Base-by-base conservation (phyloP, 2,797 vertebrate species). In the Hafferia zeledoni region DNA sequence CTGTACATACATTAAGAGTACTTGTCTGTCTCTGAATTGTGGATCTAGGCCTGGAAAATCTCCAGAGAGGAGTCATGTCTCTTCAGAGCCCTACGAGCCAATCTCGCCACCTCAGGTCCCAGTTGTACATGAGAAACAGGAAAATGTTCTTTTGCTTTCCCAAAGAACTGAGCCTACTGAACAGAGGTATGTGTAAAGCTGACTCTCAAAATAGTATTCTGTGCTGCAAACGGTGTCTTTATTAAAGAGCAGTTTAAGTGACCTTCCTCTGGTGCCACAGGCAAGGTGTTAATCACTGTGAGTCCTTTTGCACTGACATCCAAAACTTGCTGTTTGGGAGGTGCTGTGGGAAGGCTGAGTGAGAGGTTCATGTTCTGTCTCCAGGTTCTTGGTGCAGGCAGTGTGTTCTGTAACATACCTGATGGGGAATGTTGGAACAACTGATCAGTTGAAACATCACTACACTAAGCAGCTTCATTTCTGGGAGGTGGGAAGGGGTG, bases 81-180 rank as follows among this genome's bases (percentile, higher is more conserved):
- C 97, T n/a, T 97, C 99, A 87, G 99, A 99, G 87, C 98, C 98
- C 94, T 99, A 99, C 23, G 99, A 99, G 97, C 99, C 99, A 79
- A 99, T 99, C 96, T 99, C 99, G 0, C 99, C 99, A 22, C 99
- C 99, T 65, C 99, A 99, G 96, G 98, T 97, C 94, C 99, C 99
- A 4, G 98, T 98, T 65, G 96, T 97, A 89, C 98, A 99, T 56
- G 98, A 99, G 95, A 99, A 99, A 93, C 99, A 98, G 93, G 99
- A 99, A 70, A 97, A 95, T 53, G 94, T 98, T 57, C 96, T 98
- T 78, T 96, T 98, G 47, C 97, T 98, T 82, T 95, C 98, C 53
- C 99, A 99, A 96, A 98, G 99, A 97, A 75, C 98, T 16, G 99
- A 99, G 78, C 98, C 98, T 91, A 74, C 98, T 3, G 99, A 99